A percentile compares a stretch with the other conserved stretches of the same genome.
phyloP scores from a whole-genome alignment of 2,113 vertebrate species.

The Vanacampus margaritifer region DNA sequence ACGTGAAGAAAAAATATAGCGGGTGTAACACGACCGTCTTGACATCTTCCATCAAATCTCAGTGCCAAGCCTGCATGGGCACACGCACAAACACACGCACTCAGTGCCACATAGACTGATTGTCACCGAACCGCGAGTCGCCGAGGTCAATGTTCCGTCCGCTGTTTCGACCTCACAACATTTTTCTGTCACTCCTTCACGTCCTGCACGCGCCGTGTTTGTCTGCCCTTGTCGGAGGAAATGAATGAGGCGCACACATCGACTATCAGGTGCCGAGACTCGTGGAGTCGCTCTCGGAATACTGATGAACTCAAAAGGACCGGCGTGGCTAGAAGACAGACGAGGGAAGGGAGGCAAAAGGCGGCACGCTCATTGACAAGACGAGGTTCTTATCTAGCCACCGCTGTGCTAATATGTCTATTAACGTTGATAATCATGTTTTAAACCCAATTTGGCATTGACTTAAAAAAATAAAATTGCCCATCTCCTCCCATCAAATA shows the following conservation, averaged over 20 bases:
- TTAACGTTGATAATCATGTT: neutral
- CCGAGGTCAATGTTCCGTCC: constrained; percentile 42
- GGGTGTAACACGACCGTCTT: constrained; percentile 19
- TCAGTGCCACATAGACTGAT: constrained; percentile 3
- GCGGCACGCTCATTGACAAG: constrained; percentile 3
- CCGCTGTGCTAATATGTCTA: constrained; percentile 2
- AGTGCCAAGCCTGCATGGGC: constrained; percentile 22
- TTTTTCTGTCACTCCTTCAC: constrained; percentile 30
- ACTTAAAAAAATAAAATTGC: constrained; percentile 3
- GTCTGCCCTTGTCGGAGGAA: constrained; percentile 42
- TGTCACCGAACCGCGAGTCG: constrained; percentile 17
- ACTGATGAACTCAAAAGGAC: constrained; percentile 49
- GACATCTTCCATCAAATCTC: constrained; percentile 51
- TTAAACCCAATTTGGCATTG: neutral
- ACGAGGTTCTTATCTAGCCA: constrained; percentile 9
- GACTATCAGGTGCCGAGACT: constrained; percentile 32
- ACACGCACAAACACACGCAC: constrained; percentile 15
- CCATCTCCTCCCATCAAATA: neutral
- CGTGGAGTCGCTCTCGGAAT: constrained; percentile 51
- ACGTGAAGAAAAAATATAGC: constrained; percentile 13
- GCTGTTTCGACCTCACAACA: constrained; percentile 16
- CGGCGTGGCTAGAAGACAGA: constrained; percentile 24
- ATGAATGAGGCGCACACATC: constrained; percentile 38
- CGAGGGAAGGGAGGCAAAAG: constrained; percentile 10
- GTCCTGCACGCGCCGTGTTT: constrained; percentile 30